These are phyloP conservation scores for Drosophila sp. DNA, from an alignment of 1,140 invertebrate species.

Conservation along the genomic window DNA sequence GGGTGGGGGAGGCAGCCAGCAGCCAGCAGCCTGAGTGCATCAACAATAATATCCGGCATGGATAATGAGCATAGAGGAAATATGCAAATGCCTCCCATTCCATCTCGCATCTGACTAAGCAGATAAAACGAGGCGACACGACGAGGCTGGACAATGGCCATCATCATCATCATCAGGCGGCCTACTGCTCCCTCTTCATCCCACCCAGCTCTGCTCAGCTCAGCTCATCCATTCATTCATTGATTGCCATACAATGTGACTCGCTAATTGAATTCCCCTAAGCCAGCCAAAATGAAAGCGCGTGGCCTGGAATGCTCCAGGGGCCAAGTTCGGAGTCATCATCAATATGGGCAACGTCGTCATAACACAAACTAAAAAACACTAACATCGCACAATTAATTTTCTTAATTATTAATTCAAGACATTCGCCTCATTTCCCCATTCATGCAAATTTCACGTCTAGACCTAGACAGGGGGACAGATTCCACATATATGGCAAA, in stretches of 20 bases:
- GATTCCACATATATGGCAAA: conserved; percentile 4
- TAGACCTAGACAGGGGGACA: not conserved
- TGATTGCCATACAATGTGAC: conserved; percentile 48
- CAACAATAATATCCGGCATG: conserved; percentile 36
- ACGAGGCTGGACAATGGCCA: conserved; percentile 29
- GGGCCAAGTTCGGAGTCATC: conserved; percentile 36
- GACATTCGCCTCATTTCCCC: conserved; percentile 40
- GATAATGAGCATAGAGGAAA: conserved; percentile 32
- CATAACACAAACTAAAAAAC: conserved; percentile 6
- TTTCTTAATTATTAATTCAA: conserved; percentile 71
- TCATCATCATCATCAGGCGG: not conserved
- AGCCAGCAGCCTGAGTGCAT: conserved; percentile 41
- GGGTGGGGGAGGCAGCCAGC: conserved; percentile 26
- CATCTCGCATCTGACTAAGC: conserved; percentile 33
- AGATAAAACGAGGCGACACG: conserved; percentile 16
- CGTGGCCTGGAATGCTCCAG: conserved; percentile 50
- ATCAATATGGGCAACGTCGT: conserved; percentile 24
- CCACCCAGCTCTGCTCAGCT: not conserved
- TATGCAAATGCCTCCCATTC: conserved; percentile 39
- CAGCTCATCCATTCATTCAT: conserved; percentile 14
- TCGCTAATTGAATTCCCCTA: conserved; percentile 59
- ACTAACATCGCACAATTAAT: conserved; percentile 53
- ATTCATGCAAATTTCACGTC: conserved; percentile 54
- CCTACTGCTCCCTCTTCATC: too few species aligned
- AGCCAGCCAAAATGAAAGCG: conserved; percentile 45